These are phyloP conservation scores for Heteromyza rotundicornis DNA, from an alignment of 2,888 invertebrate genomes.

Conservation along the genomic window DNA sequence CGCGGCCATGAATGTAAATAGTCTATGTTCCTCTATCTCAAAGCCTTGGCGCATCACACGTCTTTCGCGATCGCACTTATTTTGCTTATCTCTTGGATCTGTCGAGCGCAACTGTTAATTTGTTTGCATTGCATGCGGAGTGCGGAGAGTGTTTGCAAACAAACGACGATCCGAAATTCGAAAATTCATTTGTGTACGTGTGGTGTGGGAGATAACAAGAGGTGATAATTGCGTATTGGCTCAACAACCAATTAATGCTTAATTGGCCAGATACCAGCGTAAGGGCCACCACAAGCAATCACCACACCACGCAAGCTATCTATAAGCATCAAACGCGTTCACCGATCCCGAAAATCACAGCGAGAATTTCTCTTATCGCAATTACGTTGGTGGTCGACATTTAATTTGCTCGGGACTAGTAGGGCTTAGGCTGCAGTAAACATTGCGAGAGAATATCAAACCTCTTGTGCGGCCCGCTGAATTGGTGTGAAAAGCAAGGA, in stretches of 20 bases:
- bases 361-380: conserved; percentile 20
- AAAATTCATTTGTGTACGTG: conserved; percentile 19
- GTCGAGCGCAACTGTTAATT: no score
- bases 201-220: conserved; percentile 45
- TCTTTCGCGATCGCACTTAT: no score
- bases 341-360: conserved; percentile 16
- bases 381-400: conserved; percentile 24
- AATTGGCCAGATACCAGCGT: conserved; percentile 38
- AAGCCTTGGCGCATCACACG: no score
- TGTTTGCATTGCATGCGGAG: conserved; percentile 19
- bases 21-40: no score
- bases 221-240: conserved; percentile 50
- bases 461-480: not conserved
- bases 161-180: conserved; percentile 3
- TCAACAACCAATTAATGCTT: conserved; percentile 29
- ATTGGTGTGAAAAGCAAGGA: no score
- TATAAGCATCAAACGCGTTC: no score
- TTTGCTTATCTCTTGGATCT: no score
- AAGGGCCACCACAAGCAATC: no score
- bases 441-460: not conserved
- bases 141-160: not conserved
- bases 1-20: no score
- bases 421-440: not conserved
- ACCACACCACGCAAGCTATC: no score
- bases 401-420: no score